Conservation (phyloP, 1,140 invertebrate species). For the Chlorops oryzae region DNA sequence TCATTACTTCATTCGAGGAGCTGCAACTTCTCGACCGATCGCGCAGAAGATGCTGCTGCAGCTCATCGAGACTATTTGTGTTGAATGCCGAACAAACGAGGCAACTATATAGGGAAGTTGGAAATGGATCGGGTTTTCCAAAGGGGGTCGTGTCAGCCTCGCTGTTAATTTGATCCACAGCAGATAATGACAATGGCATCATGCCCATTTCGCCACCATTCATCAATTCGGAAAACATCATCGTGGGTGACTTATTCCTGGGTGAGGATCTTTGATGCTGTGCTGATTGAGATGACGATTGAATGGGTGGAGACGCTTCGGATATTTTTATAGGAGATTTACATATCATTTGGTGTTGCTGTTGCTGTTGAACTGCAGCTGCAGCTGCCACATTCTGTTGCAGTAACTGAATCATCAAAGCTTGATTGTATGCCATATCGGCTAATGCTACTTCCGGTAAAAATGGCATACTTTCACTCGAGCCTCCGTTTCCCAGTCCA, state of each 20-base stretch:
- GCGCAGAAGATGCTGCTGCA: conserved; percentile 84
- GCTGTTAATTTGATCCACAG: too few relatives aligned
- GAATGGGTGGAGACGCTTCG: not conserved
- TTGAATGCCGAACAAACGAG: conserved; percentile 89
- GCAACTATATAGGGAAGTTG: conserved; percentile 74
- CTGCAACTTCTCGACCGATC: conserved; percentile 88
- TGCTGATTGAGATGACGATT: not conserved
- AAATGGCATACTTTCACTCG: too few relatives aligned
- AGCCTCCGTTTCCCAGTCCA: too few relatives aligned
- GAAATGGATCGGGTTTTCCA: conserved; percentile 78
- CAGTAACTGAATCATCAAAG: conserved; percentile 85
- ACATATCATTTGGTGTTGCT: conserved; percentile 12
- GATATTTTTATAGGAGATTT: conserved; percentile 47
- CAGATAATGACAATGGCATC: conserved; percentile 3
- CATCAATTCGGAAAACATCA: not conserved
- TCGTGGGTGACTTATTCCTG: not conserved
- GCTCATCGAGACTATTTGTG: conserved; percentile 82
- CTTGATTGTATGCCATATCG: conserved; percentile 92
- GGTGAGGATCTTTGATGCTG: conserved; percentile 14
- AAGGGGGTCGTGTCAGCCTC: conserved; percentile 55
- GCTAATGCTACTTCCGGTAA: conserved; percentile 80
- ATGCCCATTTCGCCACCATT: not conserved
- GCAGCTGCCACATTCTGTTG: conserved; percentile 27
- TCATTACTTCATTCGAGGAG: conserved; percentile 71
- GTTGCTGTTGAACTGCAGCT: conserved; percentile 8